Percentiles rank a stretch among this genome's conserved stretches.
Conservation (phyloP, 2,888 invertebrate species). For the Spilosoma lubricipeda region DNA sequence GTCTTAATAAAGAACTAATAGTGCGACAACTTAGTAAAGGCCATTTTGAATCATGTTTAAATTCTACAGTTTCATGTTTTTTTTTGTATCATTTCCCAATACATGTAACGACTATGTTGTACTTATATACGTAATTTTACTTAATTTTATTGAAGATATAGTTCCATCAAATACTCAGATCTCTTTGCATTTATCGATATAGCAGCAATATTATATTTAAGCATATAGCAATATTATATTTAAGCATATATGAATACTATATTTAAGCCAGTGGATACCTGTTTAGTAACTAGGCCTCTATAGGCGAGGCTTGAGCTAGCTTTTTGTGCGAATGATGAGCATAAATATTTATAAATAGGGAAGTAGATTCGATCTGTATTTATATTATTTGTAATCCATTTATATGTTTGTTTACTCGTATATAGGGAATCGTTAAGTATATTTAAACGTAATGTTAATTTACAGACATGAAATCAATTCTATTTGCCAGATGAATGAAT, state of each 20-base stretch:
- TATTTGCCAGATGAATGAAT: conserved; percentile 19
- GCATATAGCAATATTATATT: not conserved
- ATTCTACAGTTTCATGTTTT: not conserved
- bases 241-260: too few species aligned
- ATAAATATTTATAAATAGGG: not conserved
- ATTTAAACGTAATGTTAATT: conserved; percentile 25
- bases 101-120: conserved; percentile 22
- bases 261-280: not conserved
- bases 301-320: not conserved
- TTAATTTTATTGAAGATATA: conserved; percentile 22
- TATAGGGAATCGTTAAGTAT: not conserved
- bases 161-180: not conserved
- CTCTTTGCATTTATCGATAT: not conserved
- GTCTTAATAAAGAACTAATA: not conserved
- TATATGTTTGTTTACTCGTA: not conserved
- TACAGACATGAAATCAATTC: conserved; percentile 30
- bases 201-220: not conserved
- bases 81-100: not conserved
- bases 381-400: not conserved
- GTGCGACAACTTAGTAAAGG: too few species aligned
- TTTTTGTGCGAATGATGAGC: not conserved
- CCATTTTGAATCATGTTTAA: not conserved
- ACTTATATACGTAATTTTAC: conserved; percentile 36
- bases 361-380: conserved; percentile 1
- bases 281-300: not conserved